Percentiles rank a stretch among this genome's conserved stretches.
Evolutionary conservation across 2,113 vertebrate genomes (phyloP).

Genomic region (Excalfactoria chinensis): DNA sequence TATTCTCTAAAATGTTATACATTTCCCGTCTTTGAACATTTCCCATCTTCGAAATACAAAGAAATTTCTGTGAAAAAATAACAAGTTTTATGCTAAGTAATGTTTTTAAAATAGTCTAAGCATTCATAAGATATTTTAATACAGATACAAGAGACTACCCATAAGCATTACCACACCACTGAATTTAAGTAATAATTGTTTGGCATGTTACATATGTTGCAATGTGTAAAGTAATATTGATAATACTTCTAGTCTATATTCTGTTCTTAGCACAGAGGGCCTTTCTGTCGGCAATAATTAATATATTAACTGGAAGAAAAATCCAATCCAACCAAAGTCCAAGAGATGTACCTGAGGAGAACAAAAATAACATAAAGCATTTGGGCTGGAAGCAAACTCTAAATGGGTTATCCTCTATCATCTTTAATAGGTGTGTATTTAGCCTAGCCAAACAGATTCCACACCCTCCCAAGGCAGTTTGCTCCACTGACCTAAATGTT

Average conservation of each 20-base stretch:
- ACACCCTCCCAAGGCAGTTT: conserved; percentile 11
- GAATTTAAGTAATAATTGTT: neutral
- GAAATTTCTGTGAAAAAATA: neutral
- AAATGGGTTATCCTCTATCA: neutral
- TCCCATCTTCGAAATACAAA: neutral
- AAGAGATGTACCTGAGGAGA: neutral
- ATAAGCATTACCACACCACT: neutral
- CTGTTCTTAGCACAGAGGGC: neutral
- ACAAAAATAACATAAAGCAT: neutral
- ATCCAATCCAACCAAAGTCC: neutral
- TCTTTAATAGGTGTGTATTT: neutral
- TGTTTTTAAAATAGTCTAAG: neutral
- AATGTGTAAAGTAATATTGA: neutral
- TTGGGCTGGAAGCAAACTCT: neutral
- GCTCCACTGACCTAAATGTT: conserved; percentile 59
- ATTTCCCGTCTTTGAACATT: neutral
- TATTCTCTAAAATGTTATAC: neutral
- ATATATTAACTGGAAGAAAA: neutral
- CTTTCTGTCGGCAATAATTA: neutral
- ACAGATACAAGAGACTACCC: neutral
- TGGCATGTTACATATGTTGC: neutral
- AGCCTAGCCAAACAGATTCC: neutral
- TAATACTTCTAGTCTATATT: neutral
- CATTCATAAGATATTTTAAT: neutral
- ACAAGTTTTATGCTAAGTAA: neutral